Percentiles rank a stretch among this genome's conserved stretches.
These are phyloP conservation scores for Portunus trituberculatus DNA, from an alignment of 1,140 invertebrate species.

Conservation along the genomic window DNA sequence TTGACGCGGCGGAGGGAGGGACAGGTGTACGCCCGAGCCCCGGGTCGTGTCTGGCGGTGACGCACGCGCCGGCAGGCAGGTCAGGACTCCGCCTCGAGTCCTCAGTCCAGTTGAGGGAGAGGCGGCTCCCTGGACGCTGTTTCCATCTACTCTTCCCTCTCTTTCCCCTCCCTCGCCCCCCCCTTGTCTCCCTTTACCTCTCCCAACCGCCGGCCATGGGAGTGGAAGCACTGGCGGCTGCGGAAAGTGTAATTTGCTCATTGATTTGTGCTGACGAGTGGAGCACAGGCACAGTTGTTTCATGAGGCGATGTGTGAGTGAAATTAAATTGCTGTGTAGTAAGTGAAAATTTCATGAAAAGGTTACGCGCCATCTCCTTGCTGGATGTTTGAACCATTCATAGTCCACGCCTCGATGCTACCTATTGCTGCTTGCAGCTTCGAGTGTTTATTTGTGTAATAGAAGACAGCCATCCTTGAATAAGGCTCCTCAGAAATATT, in stretches of 20 bases:
- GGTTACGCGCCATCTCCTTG: no score
- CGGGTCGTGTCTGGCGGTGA: not conserved
- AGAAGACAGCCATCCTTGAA: no score
- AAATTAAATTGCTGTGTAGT: no score
- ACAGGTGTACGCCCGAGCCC: not conserved
- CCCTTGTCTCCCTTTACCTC: not conserved
- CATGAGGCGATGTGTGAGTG: no score
- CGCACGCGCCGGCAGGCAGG: not conserved
- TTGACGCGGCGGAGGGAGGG: not conserved
- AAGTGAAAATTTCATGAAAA: no score
- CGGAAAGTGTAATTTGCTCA: not conserved
- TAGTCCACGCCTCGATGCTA: no score
- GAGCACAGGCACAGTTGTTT: no score
- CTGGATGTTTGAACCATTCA: no score
- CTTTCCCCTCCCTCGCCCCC: not conserved
- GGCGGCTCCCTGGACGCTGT: constrained; percentile 15
- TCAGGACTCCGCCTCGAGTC: constrained; percentile 16
- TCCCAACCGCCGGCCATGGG: not conserved
- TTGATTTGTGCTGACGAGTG: not conserved
- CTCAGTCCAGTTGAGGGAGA: constrained; percentile 18
- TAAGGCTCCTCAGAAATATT: no score
- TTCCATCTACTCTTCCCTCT: not conserved
- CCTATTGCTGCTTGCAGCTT: no score
- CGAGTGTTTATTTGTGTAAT: no score
- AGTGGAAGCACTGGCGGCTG: not conserved